A percentile compares a stretch with the other conserved stretches of the same genome.
These are phyloP conservation scores for Picus viridis DNA, from an alignment of 2,797 vertebrate species.

Conservation along the genomic window DNA sequence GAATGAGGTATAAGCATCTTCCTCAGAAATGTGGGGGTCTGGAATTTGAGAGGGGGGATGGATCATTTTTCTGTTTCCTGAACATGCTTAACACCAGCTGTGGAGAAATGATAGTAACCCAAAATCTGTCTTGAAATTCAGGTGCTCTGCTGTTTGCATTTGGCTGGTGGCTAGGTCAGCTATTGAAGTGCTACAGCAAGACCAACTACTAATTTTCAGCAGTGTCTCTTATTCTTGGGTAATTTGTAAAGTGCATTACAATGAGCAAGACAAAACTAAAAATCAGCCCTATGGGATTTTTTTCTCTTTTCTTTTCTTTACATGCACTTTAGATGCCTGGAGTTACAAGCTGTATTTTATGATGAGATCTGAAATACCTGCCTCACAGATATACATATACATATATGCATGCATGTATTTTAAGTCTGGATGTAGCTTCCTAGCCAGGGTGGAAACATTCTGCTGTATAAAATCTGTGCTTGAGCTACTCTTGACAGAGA, in stretches of 20 bases:
- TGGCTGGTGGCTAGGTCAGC: not conserved
- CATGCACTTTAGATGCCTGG: not conserved
- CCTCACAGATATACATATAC: not conserved
- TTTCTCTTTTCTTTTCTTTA: not conserved
- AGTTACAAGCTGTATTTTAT: not conserved
- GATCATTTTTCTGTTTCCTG: not conserved
- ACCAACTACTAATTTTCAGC: not conserved
- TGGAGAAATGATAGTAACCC: not conserved
- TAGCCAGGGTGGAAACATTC: not conserved
- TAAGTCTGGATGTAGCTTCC: not conserved
- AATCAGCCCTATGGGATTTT: not conserved
- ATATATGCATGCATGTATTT: not conserved
- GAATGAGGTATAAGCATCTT: not conserved
- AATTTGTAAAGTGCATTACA: not conserved
- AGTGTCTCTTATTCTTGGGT: not conserved
- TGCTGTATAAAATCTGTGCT: not conserved
- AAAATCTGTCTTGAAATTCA: not conserved
- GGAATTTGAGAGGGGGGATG: not conserved
- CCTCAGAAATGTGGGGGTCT: not conserved
- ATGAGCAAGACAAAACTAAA: not conserved
- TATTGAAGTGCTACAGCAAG: not conserved
- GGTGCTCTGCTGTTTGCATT: not conserved
- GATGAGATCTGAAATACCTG: not conserved
- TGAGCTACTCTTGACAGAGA: conserved; percentile 13
- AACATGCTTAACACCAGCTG: not conserved